Evolutionary conservation across 2,113 vertebrate species (phyloP).

Genomic region (Sceloporus undulatus): DNA sequence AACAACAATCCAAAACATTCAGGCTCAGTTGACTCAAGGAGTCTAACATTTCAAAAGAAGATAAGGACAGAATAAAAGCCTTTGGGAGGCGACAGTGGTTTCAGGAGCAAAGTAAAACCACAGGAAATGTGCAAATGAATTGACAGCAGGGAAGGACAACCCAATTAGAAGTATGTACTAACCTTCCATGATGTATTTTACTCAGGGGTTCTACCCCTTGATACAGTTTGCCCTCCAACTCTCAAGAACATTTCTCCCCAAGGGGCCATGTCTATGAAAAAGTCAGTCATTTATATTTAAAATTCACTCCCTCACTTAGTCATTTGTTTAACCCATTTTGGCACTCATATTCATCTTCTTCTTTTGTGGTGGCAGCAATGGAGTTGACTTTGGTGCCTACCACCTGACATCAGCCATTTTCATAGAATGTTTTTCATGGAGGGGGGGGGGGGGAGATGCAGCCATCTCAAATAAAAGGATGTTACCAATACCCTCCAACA

Average conservation of each 20-base stretch:
- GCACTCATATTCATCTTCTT: background rate
- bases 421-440: background rate
- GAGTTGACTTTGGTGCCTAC: background rate
- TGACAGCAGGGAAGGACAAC: background rate
- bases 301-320: too few relatives aligned
- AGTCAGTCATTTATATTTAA: background rate
- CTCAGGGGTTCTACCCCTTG: background rate
- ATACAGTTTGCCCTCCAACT: background rate
- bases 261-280: background rate
- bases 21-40: conserved; percentile 24
- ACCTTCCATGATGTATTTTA: background rate
- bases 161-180: background rate
- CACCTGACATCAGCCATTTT: background rate
- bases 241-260: background rate
- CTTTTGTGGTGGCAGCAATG: background rate
- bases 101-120: conserved; percentile 9
- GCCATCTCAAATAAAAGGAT: too few relatives aligned
- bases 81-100: background rate
- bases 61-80: conserved; percentile 6
- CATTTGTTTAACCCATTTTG: too few relatives aligned
- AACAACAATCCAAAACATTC: conserved; percentile 19
- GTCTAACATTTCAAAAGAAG: conserved; percentile 27
- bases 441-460: too few relatives aligned
- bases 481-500: too few relatives aligned
- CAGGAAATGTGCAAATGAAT: background rate